A percentile compares a stretch with the other conserved stretches of the same genome.
phyloP scores from a whole-genome alignment of 1,140 invertebrate species.

The Thaumetopoea pityocampa region DNA sequence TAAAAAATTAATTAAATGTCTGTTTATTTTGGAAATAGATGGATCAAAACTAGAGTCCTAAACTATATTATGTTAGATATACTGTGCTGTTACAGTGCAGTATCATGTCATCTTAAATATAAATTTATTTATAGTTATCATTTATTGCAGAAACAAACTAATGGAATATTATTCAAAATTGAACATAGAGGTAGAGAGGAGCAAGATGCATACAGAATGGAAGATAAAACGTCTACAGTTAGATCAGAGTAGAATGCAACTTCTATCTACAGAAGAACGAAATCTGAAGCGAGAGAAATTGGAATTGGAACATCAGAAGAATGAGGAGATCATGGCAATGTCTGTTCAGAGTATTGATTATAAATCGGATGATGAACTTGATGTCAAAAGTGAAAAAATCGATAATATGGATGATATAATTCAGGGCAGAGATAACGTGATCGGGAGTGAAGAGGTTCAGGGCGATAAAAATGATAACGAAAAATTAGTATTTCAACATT shows the following conservation, averaged over 20 bases:
- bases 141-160: slow-evolving; percentile 69
- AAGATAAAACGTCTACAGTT: slow-evolving; percentile 77
- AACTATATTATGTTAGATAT: no score
- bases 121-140: no score
- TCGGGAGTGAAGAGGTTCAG: no score
- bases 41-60: no score
- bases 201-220: slow-evolving; percentile 76
- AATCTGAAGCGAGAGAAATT: slow-evolving; percentile 69
- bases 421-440: slow-evolving; percentile 12
- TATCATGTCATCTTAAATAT: no score
- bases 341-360: slow-evolving; percentile 50
- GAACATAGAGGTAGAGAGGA: slow-evolving; percentile 75
- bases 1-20: no score
- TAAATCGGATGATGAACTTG: slow-evolving; percentile 38
- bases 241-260: slow-evolving; percentile 74
- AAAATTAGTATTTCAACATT: slow-evolving; percentile 36
- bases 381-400: slow-evolving; percentile 22
- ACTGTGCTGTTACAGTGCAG: no score
- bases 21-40: no score
- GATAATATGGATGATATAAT: neutral
- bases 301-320: slow-evolving; percentile 63
- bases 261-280: slow-evolving; percentile 67
- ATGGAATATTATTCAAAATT: slow-evolving; percentile 78
- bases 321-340: slow-evolving; percentile 60
- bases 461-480: slow-evolving; percentile 25